Evolutionary conservation across 2,113 vertebrate species (phyloP), one percentile per base, ranked within the genome.

Genomic region (Ia io): DNA sequence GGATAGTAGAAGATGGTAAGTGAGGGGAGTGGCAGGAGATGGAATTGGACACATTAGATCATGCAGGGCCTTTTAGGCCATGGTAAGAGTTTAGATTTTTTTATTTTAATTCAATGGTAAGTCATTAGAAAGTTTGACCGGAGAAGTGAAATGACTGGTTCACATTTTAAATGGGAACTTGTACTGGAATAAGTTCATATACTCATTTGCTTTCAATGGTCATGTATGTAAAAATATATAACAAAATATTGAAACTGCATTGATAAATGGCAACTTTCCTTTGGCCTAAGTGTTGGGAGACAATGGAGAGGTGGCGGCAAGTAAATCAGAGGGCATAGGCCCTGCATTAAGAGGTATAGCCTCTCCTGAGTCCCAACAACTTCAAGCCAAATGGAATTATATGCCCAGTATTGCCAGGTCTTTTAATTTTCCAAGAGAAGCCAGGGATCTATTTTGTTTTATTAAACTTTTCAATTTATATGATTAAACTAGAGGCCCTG

Each of bases 121-220:
- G 11, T 69, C 82, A 56, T 71, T 71, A 65, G 65, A 94, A n/a
- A 47, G 23, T 93, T 92, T 90, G 76, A 85, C 49, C 22, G 42
- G 44, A 40, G 14, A 32, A 91, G 7, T 49, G 28, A 78, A 40
- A 20, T 13, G 18, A 69, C 30, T 85, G 65, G 84, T 78, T 95
- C 53, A 94, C 25, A 49, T 84, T 95, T 95, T 80, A 42, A 53
- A 53, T 90, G 49, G 30, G 18, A 94, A 71, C 30, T 94, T 95
- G 12, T 44, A 44, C 12, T 30, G 23, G 63, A 80, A 67, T 18
- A 22, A 28, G 14, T 67, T 96, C 69, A 89, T 53, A 78, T 71
- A 67, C 69, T 88, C 30, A 14, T 35, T 93, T 82, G 23, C 67
- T 71, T 80, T 88, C 16, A 67, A 0, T 78, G 79, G 13, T 53